A percentile compares a stretch with the other conserved stretches of the same genome.
These are phyloP conservation scores for Syndactyla subalaris DNA, from an alignment of 2,797 vertebrate species.

Conservation along the genomic window DNA sequence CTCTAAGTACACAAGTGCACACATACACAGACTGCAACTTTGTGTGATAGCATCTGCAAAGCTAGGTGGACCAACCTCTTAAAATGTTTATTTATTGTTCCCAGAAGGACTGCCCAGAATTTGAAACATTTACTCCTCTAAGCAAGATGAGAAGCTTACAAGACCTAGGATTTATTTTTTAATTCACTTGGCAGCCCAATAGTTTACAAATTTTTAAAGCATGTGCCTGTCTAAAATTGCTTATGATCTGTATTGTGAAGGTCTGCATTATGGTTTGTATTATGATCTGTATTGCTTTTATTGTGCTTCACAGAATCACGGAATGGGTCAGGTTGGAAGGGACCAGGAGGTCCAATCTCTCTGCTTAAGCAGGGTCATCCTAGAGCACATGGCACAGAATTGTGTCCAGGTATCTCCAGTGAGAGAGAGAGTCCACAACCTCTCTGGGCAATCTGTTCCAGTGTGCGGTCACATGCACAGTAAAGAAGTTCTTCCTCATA, in stretches of 20 bases:
- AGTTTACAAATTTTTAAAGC: neutral
- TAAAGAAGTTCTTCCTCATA: no score
- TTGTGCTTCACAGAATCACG: neutral
- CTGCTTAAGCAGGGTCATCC: neutral
- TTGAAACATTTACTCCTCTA: neutral
- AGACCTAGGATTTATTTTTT: no score
- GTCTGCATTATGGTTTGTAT: neutral
- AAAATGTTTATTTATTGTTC: neutral
- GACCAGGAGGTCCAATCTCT: neutral
- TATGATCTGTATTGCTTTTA: neutral
- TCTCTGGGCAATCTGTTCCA: no score
- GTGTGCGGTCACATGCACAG: no score
- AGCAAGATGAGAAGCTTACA: neutral
- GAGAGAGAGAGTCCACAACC: no score
- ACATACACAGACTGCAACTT: neutral
- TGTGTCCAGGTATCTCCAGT: no score
- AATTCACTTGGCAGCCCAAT: neutral
- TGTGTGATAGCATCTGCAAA: neutral
- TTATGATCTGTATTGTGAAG: neutral
- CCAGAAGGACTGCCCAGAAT: neutral
- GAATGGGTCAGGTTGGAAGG: neutral
- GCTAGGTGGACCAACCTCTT: neutral
- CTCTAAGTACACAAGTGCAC: neutral
- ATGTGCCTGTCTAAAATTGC: neutral
- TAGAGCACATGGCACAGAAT: no score